Conservation (phyloP, 1,140 invertebrate species). For the Drosophila miranda region DNA sequence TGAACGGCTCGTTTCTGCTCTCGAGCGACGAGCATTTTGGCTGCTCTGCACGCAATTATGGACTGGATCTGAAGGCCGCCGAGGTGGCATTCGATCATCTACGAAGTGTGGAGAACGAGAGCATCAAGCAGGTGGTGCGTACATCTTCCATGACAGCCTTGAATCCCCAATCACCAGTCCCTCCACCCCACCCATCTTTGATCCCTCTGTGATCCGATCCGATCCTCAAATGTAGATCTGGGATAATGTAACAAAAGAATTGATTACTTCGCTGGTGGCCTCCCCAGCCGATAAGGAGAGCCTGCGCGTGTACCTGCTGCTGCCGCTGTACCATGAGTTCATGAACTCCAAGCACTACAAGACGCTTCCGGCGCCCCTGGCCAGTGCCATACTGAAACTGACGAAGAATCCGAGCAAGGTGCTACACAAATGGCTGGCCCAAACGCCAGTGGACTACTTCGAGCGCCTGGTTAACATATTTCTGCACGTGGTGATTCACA, state of each 20-base stretch:
- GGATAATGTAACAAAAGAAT: no score
- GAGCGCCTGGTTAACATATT: conserved; percentile 88
- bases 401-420: conserved; percentile 86
- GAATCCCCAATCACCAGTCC: no score
- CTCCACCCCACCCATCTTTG: conserved; percentile 20
- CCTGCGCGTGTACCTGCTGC: conserved; percentile 90
- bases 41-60: conserved; percentile 90
- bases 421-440: conserved; percentile 88
- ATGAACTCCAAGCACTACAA: conserved; percentile 88
- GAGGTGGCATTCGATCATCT: conserved; percentile 87
- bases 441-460: conserved; percentile 87
- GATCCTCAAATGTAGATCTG: no score
- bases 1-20: no score
- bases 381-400: conserved; percentile 86
- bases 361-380: conserved; percentile 88
- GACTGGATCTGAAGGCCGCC: conserved; percentile 88
- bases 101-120: conserved; percentile 87
- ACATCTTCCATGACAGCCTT: background rate
- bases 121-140: conserved; percentile 88
- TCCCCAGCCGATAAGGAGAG: no score
- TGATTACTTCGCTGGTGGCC: no score
- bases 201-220: background rate
- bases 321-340: conserved; percentile 94
- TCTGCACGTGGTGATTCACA: conserved; percentile 86
- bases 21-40: conserved; percentile 87